Evolutionary conservation across 2,113 vertebrate species (phyloP), one percentile per base, ranked within the genome.

Genomic region (Sebastes schlegelii): DNA sequence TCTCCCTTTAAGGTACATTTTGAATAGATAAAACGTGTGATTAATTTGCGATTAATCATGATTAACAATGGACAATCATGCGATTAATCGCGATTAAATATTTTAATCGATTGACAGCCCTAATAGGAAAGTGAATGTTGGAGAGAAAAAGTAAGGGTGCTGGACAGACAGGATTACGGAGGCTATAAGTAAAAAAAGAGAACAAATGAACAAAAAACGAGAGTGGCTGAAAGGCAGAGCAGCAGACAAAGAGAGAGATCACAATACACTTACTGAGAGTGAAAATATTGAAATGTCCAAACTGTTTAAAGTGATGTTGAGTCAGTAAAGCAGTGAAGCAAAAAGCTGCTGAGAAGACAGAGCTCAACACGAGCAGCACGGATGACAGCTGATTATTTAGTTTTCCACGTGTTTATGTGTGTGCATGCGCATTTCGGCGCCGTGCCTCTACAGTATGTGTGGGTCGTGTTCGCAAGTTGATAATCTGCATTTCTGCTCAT

Each of bases 301-400:
- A 79, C 61, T 43, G 48, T 69, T 89, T 68, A 85, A 83, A 87
- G 73, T 69, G 65, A 88, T 60, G 55, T 82, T 26, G 62, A 79
- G 71, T 89, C 75, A 61, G 65, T 69, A 62, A 89, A 63, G 65
- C 82, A 72, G 48, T 8, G 60, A 85, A 84, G 84, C 75, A 82
- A 34, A 73, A 86, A 61, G 71, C 77, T 75, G 49, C 34, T 10
- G 43, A 71, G 26, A 55, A 80, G 49, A 64, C 54, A 71, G 63
- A 68, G 55, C 76, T 85, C 82, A 75, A 76, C 58, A 21, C 10
- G 23, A 61, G 51, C 61, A 51, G 58, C 61, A 51, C 8, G 48
- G 63, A 67, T 65, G 77, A 82, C 85, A 84, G 65, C 71, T 85
- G 74, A 79, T 88, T 67, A 61, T 85, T 88, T 91, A 77, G 63